Base-by-base conservation (phyloP, 53 echinoderm and acorn worm genomes). In the Arbacia lixula region DNA sequence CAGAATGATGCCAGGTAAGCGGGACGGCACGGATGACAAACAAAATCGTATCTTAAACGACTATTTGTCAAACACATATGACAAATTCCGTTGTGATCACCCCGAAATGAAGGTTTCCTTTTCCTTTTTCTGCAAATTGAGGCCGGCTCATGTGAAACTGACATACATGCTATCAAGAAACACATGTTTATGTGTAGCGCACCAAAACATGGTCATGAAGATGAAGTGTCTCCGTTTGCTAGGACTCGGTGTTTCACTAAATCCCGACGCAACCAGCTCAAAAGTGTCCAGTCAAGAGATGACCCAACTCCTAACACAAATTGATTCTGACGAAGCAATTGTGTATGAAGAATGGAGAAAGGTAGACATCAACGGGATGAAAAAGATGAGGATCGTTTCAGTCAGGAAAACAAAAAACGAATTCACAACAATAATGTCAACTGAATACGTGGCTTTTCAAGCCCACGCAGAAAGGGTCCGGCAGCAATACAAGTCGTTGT, bases 161-260 rank as follows among this genome's bases (percentile, higher is more conserved):
- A 86, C 86, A 16, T 65, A 40, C 3, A 21, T 86, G 31, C 66
- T 86, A 5, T 86, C 86, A 16, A 76, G 86, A 76, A 76, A 52
- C 20, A 86, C 46, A 35, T 86, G 86, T 53, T 76, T 86, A 36
- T 86, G 86, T 50, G 55, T 50, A 21, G 50, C 5, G 20, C 77
- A 86, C 53, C 77, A 86, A 36, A 86, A 86, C 40, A 86, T 86
- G 53, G 86, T 77, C 33, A 40, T 86, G 24, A 86, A 86, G 36
- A 21, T 86, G 5, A 75, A 72, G 37, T 49, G 65, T 22, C 16
- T 86, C 25, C 63, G 40, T 72, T 64, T 52, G 11, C 24, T 76
- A 26, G 86, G 66, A 51, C 31, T 86, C n/a, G 73, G 65, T 36
- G 55, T 86, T 52, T 64, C 86, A 3, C 12, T 54, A 65, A 86